These are phyloP conservation scores for Eurypyga helias DNA, from an alignment of 2,113 vertebrate genomes.

Conservation along the genomic window DNA sequence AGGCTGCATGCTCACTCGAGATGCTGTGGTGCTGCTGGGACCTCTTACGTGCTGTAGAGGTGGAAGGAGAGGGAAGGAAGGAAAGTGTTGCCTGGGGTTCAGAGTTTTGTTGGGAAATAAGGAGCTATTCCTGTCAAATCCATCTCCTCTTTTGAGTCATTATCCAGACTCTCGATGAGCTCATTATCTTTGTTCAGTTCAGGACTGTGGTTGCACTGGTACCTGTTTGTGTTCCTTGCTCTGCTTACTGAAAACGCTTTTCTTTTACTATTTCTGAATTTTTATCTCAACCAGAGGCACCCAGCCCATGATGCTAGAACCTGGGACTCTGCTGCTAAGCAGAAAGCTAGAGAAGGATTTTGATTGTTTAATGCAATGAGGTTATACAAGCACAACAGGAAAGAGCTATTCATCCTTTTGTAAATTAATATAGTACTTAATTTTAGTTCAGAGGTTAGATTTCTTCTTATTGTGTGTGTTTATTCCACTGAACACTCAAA, in stretches of 20 bases:
- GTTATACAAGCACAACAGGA: not conserved
- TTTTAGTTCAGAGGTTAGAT: not conserved
- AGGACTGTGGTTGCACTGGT: not conserved
- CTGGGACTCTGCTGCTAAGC: rapidly evolving
- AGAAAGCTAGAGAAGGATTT: not conserved
- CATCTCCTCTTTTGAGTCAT: not conserved
- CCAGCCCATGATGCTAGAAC: not conserved
- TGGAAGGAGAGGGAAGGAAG: not conserved
- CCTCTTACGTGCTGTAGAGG: not conserved
- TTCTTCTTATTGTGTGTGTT: not conserved
- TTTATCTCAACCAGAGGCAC: not conserved
- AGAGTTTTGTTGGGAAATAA: not conserved
- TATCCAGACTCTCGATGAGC: rapidly evolving
- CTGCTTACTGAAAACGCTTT: not conserved
- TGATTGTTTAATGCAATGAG: not conserved
- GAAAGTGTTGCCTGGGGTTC: not conserved
- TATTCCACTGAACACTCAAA: not conserved
- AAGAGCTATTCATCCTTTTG: not conserved
- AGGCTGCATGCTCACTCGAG: not conserved
- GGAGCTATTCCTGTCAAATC: not conserved
- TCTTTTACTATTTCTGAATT: not conserved
- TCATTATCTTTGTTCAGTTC: not conserved
- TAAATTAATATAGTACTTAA: not conserved
- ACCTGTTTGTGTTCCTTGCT: not conserved
- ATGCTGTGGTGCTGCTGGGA: not conserved